Conservation (phyloP, 2,797 vertebrate species). For the Pantherophis vulpinus region DNA sequence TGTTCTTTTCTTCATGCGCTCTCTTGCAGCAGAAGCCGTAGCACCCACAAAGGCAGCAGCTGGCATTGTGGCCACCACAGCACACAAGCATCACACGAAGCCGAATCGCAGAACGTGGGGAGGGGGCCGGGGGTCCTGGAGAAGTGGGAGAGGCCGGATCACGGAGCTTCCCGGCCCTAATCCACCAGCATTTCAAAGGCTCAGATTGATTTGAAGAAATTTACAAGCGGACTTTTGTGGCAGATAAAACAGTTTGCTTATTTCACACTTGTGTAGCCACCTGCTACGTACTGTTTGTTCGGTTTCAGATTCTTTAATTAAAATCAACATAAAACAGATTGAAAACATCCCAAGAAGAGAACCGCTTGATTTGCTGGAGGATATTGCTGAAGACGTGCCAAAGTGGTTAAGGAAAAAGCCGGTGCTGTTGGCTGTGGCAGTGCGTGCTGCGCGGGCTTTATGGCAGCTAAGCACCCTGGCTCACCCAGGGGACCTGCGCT, state of each 20-base stretch:
- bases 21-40: background rate
- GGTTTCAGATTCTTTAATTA: conserved; percentile 81
- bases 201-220: conserved; percentile 78
- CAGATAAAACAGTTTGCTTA: conserved; percentile 81
- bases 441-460: rapidly evolving
- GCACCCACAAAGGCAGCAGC: background rate
- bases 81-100: background rate
- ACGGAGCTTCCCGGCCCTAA: conserved; percentile 43
- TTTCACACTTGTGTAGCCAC: conserved; percentile 81
- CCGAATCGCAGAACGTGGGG: background rate
- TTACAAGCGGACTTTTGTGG: conserved; percentile 72
- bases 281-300: conserved; percentile 80
- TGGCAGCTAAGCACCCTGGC: rapidly evolving
- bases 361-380: conserved; percentile 77
- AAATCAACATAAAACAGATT: conserved; percentile 83
- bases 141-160: conserved; percentile 26
- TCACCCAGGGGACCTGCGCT: background rate
- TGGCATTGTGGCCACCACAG: rapidly evolving
- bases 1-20: background rate
- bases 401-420: conserved; percentile 46
- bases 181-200: conserved; percentile 60
- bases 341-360: conserved; percentile 79
- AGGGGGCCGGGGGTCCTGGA: conserved; percentile 60
- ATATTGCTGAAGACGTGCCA: conserved; percentile 70
- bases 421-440: background rate